Base-by-base conservation (phyloP, 2,113 vertebrate species). In the Erythrocercus mccallii region DNA sequence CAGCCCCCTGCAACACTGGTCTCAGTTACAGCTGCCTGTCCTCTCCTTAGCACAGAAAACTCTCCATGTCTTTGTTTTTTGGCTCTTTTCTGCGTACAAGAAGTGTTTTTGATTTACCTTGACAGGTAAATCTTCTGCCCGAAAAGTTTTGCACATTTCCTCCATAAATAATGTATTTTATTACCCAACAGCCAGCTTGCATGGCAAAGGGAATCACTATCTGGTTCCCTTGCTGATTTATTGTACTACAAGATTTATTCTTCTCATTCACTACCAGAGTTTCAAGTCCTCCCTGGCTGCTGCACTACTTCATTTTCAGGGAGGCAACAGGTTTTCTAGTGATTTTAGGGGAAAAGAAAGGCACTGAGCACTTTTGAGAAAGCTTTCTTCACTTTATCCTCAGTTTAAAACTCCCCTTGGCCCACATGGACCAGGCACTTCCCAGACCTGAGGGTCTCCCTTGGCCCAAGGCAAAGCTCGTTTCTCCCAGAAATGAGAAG, bases 401-500 rank as follows among this genome's bases (percentile, higher is more conserved):
- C 3, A 69, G 16, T 31, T 57, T n/a, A 42, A 47, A 84, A 37
- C 40, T 14, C 28, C 18, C 7, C 25, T 28, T 5, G 17, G 33
- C 13, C 38, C 27, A 27, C 8, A 24, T 0, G 11, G 30, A 51
- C 22, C 58, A 57, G 1, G 3, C 12, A 58, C 7, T 35, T 56
- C 45, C 17, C 30, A 56, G 22, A 47, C 27, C 15, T 17, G 28
- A 48, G 8, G 7, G 37, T n/a, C 31, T 61, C 24, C 16, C 19
- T 8, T n/a, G 25, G 16, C 51, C 14, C 0, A 0, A 50, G 60
- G 45, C 40, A 73, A 33, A 64, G 16, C 25, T 51, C 37, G 2
- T 31, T 74, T 31, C 37, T 37, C 22, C 14, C 51, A 51, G 25
- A 22, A 22, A 23, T 16, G 2, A 35, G 12, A 22, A 21, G 13